Percentiles rank a stretch among this genome's conserved stretches.
Conservation (phyloP, 2,797 vertebrate species). For the Sandelia bainsii region DNA sequence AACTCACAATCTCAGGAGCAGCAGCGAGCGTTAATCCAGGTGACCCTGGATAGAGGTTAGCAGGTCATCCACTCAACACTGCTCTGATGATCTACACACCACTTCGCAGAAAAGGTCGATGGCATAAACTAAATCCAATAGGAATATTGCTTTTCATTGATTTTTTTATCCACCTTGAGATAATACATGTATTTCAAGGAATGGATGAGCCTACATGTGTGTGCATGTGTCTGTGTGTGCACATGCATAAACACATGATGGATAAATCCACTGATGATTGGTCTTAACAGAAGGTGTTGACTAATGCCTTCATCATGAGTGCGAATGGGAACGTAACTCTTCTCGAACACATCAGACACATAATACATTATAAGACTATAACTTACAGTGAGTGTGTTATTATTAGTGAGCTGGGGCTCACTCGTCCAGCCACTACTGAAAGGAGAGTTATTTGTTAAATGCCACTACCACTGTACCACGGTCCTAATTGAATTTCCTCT, state of each 20-base stretch:
- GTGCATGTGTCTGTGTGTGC: constrained; percentile 10
- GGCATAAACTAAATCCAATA: constrained; percentile 83
- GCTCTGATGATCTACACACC: constrained; percentile 67
- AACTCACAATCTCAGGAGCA: constrained; percentile 33
- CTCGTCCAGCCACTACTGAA: constrained; percentile 23
- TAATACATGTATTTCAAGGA: constrained; percentile 74
- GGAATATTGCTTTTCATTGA: constrained; percentile 84
- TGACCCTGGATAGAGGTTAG: constrained; percentile 73
- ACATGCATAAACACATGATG: constrained; percentile 69
- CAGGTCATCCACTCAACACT: constrained; percentile 64
- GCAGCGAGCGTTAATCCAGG: constrained; percentile 35
- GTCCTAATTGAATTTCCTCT: constrained; percentile 80
- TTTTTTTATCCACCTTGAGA: constrained; percentile 74
- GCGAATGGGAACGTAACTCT: constrained; percentile 73
- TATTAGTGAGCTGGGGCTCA: constrained; percentile 51
- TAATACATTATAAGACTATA: constrained; percentile 74
- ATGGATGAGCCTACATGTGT: constrained; percentile 19
- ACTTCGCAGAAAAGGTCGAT: constrained; percentile 71
- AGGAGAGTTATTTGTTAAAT: constrained; percentile 80
- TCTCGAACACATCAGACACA: constrained; percentile 66
- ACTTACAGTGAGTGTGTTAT: constrained; percentile 73
- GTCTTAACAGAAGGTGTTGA: constrained; percentile 68
- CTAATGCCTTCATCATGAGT: constrained; percentile 72
- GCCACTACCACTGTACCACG: constrained; percentile 62
- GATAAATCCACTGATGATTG: constrained; percentile 70